Percentiles rank a stretch among this genome's conserved stretches.
Conservation (phyloP, 2,113 vertebrate genomes). For the Coreoperca whiteheadi region DNA sequence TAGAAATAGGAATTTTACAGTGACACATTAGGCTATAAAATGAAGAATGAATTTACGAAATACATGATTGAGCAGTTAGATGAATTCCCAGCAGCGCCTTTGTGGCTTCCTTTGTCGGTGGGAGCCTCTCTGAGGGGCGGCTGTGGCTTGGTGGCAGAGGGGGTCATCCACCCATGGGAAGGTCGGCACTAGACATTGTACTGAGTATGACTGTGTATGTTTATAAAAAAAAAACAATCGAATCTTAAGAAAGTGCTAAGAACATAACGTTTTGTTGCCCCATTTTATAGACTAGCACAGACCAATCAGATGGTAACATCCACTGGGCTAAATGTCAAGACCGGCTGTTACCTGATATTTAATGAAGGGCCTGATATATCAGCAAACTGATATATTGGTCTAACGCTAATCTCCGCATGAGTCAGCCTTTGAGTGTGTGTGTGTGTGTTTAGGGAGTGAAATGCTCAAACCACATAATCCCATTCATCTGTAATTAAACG, state of each 20-base stretch:
- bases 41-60: background rate
- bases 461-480: conserved; percentile 9
- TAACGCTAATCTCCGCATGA: background rate
- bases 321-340: background rate
- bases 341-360: conserved; percentile 10
- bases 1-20: no score
- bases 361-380: conserved; percentile 4
- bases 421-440: background rate
- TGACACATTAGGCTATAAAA: background rate
- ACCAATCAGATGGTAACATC: background rate
- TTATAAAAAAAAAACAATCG: no score
- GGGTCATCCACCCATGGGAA: no score
- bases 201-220: no score
- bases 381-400: background rate
- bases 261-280: background rate
- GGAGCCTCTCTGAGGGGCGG: no score
- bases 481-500: conserved; percentile 41
- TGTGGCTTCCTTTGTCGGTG: no score
- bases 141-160: no score
- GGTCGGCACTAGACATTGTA: no score
- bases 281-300: background rate
- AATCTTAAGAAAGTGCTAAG: background rate
- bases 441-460: background rate
- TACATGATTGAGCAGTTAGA: background rate
- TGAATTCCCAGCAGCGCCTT: no score